phyloP scores from a whole-genome alignment of 2,113 vertebrate genomes.

The zebrafish (Danio rerio) region DNA sequence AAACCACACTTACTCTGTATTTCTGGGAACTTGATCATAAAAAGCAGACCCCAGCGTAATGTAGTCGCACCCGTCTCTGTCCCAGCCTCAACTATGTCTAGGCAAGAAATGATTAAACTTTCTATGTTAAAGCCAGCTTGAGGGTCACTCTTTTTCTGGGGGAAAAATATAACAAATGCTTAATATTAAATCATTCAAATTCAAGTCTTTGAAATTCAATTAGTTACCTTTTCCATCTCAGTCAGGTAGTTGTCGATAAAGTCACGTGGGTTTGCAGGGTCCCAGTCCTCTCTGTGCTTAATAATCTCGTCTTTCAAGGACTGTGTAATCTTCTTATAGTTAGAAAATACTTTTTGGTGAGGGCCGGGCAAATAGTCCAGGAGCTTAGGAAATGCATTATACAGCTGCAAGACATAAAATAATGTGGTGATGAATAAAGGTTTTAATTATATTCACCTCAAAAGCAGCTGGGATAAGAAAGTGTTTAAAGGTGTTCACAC shows the following conservation, averaged over 20 bases:
- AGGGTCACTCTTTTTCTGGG: slow-evolving; percentile 36
- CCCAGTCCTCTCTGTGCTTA: slow-evolving; percentile 61
- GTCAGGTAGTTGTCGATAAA: slow-evolving; percentile 71
- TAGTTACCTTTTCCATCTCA: slow-evolving; percentile 65
- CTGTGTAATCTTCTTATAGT: slow-evolving; percentile 58
- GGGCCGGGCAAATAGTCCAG: slow-evolving; percentile 65
- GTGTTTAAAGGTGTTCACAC: not conserved
- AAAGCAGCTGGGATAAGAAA: not conserved
- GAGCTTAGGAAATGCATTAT: slow-evolving; percentile 66
- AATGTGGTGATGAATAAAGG: not conserved
- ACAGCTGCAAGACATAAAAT: slow-evolving; percentile 59
- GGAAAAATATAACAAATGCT: not conserved
- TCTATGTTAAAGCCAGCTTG: slow-evolving; percentile 65
- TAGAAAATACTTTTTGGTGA: slow-evolving; percentile 54
- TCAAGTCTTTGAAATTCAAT: not conserved
- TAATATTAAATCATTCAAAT: not conserved
- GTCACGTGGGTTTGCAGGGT: slow-evolving; percentile 65
- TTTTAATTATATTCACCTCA: not conserved
- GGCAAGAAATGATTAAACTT: slow-evolving; percentile 44
- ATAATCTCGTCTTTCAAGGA: slow-evolving; percentile 60
- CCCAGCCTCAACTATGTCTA: slow-evolving; percentile 76
- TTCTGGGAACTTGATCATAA: slow-evolving; percentile 72
- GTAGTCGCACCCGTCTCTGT: slow-evolving; percentile 77
- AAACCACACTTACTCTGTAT: slow-evolving; percentile 71
- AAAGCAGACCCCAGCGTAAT: slow-evolving; percentile 77